Percentiles rank a stretch among this genome's conserved stretches.
Conservation (phyloP, 1,140 invertebrate species). For the Drosophila ambigua region DNA sequence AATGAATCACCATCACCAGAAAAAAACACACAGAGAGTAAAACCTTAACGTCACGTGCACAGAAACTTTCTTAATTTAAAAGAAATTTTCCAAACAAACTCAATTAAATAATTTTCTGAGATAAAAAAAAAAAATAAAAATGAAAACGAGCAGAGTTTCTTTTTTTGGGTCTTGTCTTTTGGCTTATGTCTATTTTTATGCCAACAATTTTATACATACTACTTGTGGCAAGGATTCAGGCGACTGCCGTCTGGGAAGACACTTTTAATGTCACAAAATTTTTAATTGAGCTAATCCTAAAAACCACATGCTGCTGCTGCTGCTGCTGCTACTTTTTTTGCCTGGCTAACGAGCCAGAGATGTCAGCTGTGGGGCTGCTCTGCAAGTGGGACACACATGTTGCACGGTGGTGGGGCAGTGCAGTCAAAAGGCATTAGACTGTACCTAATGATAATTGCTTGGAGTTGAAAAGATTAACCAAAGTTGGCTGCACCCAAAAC, state of each 20-base stretch:
- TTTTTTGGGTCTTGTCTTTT: conserved; percentile 11
- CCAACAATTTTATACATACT: conserved; percentile 27
- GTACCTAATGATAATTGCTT: conserved; percentile 72
- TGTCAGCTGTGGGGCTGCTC: conserved; percentile 37
- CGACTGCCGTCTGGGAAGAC: conserved; percentile 48
- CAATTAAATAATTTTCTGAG: conserved; percentile 78
- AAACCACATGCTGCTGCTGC: conserved; percentile 59
- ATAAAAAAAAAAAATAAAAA: conserved; percentile 54
- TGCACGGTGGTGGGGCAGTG: conserved; percentile 45
- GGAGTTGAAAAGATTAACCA: conserved; percentile 44
- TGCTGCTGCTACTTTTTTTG: conserved; percentile 26
- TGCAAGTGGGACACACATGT: conserved; percentile 28
- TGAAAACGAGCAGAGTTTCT: conserved; percentile 46
- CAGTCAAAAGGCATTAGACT: conserved; percentile 54
- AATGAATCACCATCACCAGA: conserved; percentile 34
- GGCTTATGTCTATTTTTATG: conserved; percentile 43
- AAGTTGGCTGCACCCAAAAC: conserved; percentile 49
- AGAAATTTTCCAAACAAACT: conserved; percentile 82
- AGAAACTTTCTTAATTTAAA: conserved; percentile 79
- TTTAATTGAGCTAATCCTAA: conserved; percentile 77
- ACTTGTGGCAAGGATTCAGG: conserved; percentile 13
- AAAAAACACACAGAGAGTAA: conserved; percentile 17
- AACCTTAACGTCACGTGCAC: conserved; percentile 66
- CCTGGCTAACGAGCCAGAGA: conserved; percentile 73
- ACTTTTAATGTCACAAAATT: conserved; percentile 76